Conservation (phyloP, 1,140 invertebrate species). For the Druon quercuslanigerum region DNA sequence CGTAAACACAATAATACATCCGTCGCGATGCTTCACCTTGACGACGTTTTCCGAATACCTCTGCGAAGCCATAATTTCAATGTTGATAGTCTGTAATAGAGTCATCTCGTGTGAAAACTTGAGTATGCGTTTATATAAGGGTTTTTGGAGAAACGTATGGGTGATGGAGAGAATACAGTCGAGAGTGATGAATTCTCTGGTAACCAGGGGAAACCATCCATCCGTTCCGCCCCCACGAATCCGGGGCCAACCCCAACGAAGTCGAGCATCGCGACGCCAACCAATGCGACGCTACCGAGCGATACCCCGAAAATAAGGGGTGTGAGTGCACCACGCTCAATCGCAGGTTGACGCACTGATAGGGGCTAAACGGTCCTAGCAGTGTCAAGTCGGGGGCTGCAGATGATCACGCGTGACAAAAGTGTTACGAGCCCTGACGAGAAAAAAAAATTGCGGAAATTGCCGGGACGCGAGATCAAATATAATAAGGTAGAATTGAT, state of each 20-base stretch:
- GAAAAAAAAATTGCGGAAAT: slow-evolving; percentile 30
- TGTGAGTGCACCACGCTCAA: slow-evolving; percentile 40
- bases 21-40: slow-evolving; percentile 43
- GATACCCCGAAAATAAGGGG: slow-evolving; percentile 24
- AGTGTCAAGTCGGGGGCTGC: slow-evolving; percentile 44
- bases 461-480: background rate
- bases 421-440: background rate
- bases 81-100: slow-evolving; percentile 35
- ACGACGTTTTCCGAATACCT: slow-evolving; percentile 45
- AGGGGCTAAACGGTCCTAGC: slow-evolving; percentile 44
- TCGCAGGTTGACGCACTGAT: slow-evolving; percentile 46
- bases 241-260: slow-evolving; percentile 55
- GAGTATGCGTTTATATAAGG: slow-evolving; percentile 37
- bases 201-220: slow-evolving; percentile 59
- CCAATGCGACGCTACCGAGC: slow-evolving; percentile 51
- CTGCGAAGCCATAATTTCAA: slow-evolving; percentile 36
- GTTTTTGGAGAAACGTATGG: background rate
- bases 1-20: slow-evolving; percentile 46
- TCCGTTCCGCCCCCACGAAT: slow-evolving; percentile 49
- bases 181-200: slow-evolving; percentile 46
- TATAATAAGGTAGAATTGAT: too few species aligned
- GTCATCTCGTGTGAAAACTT: slow-evolving; percentile 30
- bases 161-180: slow-evolving; percentile 3
- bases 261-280: slow-evolving; percentile 53
- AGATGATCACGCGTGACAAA: slow-evolving; percentile 50